Evolutionary conservation across 1,140 invertebrate genomes (phyloP), one percentile per base, ranked within the genome.

Genomic region (Cherax destructor): DNA sequence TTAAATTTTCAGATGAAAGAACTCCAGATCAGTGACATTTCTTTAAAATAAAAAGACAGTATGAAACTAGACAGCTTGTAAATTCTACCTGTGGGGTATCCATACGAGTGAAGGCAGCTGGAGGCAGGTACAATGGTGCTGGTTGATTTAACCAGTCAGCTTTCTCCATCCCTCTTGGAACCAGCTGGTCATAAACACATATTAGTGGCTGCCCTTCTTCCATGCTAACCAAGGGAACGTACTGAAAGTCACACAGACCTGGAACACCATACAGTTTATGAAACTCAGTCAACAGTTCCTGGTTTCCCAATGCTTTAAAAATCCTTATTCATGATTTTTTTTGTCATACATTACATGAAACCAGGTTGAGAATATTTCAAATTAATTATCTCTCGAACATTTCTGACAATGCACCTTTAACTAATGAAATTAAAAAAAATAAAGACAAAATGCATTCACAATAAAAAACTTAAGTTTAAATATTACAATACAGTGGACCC

Each of bases 181-280:
- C 89, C 41, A 91, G 83, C 74, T 91, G 83, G 83, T 91, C 77
- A 72, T 91, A 91, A 18, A 91, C 83, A 72, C 89, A 91, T 21
- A 79, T 56, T 56, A 86, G 89, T 18, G 16, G 21, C 18, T 11
- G 21, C 0, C 76, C 56, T 24, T 91, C 89, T 30, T 86, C 89
- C 7, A n/a, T 69, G 13, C 59, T 85, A n/a, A 86, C 77, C 92
- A 98, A 95, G 47, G 98, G 98, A 76, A 99, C 94, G 94, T 97
- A 99, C 95, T 99, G 98, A 94, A 98, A 99, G 95, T 99, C 98
- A 94, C 96, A 97, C 89, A 99, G 94, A 93, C 95, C 97, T 98
- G 93, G 93, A 95, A 96, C 21, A 41, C 49, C 52, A 56, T 65
- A 65, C 61, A 18, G 1, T 65, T 52, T 84, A 81, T 21, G 91